Percentiles rank a stretch among this genome's conserved stretches.
These are phyloP conservation scores for Alauda arvensis DNA, from an alignment of 2,797 vertebrate species.

Conservation along the genomic window DNA sequence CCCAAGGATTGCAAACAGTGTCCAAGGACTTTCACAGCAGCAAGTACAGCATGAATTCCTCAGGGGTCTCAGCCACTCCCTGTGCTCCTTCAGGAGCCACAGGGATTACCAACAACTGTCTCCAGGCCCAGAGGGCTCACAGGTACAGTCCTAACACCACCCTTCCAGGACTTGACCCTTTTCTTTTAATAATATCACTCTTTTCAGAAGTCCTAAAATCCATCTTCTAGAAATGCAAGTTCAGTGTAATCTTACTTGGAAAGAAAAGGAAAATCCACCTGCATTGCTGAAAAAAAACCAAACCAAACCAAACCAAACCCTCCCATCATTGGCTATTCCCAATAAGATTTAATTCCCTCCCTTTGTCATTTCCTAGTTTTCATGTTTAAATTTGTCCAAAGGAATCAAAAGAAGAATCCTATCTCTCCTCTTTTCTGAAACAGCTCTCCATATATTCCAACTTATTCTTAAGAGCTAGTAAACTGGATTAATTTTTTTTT, in stretches of 20 bases:
- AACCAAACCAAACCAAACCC: background rate
- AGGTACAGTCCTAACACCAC: background rate
- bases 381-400: background rate
- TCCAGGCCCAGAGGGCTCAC: background rate
- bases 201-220: background rate
- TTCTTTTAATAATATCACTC: background rate
- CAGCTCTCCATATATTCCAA: background rate
- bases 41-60: background rate
- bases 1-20: background rate
- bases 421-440: background rate
- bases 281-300: background rate
- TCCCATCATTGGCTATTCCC: background rate
- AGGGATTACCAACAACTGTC: background rate
- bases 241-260: background rate
- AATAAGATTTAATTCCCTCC: background rate
- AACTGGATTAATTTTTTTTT: background rate
- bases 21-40: background rate
- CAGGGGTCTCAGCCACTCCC: background rate
- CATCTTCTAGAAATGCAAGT: background rate
- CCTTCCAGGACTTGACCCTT: background rate
- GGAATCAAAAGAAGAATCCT: background rate
- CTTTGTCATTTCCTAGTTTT: background rate
- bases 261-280: background rate
- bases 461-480: background rate
- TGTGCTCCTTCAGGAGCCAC: background rate